Conservation (phyloP, 1,140 invertebrate genomes). For the Frieseomelitta varia region DNA sequence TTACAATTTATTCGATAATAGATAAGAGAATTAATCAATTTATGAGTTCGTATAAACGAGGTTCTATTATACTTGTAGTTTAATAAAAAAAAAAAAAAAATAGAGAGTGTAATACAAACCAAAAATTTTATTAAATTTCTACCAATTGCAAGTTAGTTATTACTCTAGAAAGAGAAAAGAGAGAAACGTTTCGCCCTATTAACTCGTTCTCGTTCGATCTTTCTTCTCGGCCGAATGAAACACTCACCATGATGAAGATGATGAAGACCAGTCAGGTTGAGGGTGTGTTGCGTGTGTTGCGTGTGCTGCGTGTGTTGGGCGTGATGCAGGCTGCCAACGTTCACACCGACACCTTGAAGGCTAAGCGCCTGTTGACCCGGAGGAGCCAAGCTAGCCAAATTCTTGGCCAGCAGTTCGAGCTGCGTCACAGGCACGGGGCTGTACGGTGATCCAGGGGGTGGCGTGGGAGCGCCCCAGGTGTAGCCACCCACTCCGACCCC, state of each 20-base stretch:
- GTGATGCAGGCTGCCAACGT: slow-evolving; percentile 78
- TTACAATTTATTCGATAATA: too few species aligned
- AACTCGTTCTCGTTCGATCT: too few species aligned
- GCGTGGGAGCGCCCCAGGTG: slow-evolving; percentile 86
- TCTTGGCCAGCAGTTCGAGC: slow-evolving; percentile 84
- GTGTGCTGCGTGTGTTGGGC: slow-evolving; percentile 79
- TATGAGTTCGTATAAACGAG: too few species aligned
- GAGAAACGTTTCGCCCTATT: too few species aligned
- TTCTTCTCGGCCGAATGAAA: not conserved
- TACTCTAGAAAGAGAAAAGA: too few species aligned
- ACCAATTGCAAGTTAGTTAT: too few species aligned
- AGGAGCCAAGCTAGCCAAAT: slow-evolving; percentile 76
- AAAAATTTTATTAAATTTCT: too few species aligned
- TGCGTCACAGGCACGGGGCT: slow-evolving; percentile 85
- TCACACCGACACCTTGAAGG: slow-evolving; percentile 78
- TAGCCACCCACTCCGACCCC: slow-evolving; percentile 82
- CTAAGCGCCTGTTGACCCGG: slow-evolving; percentile 77
- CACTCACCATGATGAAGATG: slow-evolving; percentile 79
- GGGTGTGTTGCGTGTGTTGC: slow-evolving; percentile 77
- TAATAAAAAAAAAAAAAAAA: too few species aligned
- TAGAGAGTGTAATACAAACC: too few species aligned
- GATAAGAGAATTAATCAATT: too few species aligned
- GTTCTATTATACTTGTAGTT: too few species aligned
- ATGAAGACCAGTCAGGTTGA: slow-evolving; percentile 79
- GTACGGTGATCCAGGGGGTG: slow-evolving; percentile 87